phyloP scores from a whole-genome alignment of 2,797 vertebrate genomes.

The Australoheros facetus region DNA sequence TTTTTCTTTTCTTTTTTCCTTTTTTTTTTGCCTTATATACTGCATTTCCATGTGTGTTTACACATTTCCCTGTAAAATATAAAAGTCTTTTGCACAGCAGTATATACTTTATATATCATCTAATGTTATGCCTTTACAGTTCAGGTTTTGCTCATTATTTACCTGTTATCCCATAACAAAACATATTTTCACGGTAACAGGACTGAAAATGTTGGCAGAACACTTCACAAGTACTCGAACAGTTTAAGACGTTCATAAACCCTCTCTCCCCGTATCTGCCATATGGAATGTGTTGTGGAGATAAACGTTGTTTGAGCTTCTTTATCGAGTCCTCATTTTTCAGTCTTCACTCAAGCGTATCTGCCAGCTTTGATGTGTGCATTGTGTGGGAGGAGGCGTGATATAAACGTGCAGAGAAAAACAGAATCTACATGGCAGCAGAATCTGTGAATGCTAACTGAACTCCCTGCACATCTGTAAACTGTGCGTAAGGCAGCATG shows the following conservation, averaged over 20 bases:
- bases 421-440: neutral
- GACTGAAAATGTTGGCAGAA: neutral
- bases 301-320: neutral
- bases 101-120: neutral
- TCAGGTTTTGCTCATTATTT: neutral
- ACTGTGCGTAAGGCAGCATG: neutral
- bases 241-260: neutral
- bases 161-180: neutral
- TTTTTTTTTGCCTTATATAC: neutral
- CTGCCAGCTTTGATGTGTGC: neutral
- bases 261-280: neutral
- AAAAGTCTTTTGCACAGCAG: neutral
- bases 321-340: neutral
- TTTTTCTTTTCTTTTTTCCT: neutral
- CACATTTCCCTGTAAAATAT: fast-evolving
- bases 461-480: neutral
- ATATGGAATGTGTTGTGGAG: neutral
- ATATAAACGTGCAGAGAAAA: neutral
- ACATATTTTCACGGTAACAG: neutral
- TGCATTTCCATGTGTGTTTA: neutral
- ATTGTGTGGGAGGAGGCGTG: neutral
- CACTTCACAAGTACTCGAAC: neutral
- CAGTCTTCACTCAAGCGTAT: neutral
- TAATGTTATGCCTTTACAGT: neutral
- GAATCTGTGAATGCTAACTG: neutral